These are phyloP conservation scores for Blennius ocellaris DNA, from an alignment of 2,113 vertebrate genomes.

Conservation along the genomic window DNA sequence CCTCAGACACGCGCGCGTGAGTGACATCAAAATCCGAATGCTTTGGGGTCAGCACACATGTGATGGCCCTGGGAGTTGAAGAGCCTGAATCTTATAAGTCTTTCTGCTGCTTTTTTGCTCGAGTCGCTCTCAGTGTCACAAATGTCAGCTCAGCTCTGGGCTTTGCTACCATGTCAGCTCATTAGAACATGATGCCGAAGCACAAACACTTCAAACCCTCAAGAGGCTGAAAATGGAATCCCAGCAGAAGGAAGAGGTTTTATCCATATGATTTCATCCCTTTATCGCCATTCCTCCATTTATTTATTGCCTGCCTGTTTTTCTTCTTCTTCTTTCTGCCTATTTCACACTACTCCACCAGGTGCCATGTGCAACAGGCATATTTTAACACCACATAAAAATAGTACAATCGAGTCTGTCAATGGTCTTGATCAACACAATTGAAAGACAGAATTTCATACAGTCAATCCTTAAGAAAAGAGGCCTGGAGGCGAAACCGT, in stretches of 20 bases:
- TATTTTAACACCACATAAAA: neutral
- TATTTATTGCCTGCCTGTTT: neutral
- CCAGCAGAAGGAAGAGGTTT: constrained; percentile 17
- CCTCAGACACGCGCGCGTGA: neutral
- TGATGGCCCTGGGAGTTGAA: neutral
- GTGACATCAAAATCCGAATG: constrained; percentile 6
- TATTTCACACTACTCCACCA: neutral
- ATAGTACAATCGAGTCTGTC: neutral
- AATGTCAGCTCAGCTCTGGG: constrained; percentile 35
- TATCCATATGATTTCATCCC: constrained; percentile 9
- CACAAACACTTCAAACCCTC: constrained; percentile 40
- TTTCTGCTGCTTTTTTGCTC: constrained; percentile 30
- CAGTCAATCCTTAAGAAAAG: neutral
- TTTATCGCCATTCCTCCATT: constrained; percentile 16
- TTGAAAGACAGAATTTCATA: neutral
- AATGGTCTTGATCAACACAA: neutral
- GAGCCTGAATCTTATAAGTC: constrained; percentile 16
- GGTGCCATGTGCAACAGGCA: neutral
- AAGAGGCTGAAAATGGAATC: constrained; percentile 12
- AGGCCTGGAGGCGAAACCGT: neutral
- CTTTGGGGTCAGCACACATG: constrained; percentile 12
- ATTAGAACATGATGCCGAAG: constrained; percentile 47
- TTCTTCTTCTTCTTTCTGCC: neutral
- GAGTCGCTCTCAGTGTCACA: constrained; percentile 28
- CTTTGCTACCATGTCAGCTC: constrained; percentile 53